phyloP scores from a whole-genome alignment of 1,140 invertebrate genomes.

The Charaxes varanes region DNA sequence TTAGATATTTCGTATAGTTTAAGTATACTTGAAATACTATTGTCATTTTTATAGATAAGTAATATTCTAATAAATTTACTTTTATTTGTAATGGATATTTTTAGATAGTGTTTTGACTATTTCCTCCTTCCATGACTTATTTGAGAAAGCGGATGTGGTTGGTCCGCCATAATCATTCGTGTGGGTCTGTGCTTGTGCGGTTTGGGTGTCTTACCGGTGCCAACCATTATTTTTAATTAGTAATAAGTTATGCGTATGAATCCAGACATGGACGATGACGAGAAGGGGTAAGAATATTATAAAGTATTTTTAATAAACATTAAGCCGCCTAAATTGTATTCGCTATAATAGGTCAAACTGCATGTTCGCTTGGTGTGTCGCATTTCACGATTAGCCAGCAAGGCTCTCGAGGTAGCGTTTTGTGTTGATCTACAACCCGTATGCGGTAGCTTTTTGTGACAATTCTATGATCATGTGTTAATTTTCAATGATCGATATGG shows the following conservation, averaged over 20 bases:
- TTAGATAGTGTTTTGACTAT: constrained; percentile 27
- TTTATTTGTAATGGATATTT: constrained; percentile 1
- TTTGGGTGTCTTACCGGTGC: constrained; percentile 74
- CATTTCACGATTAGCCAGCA: constrained; percentile 66
- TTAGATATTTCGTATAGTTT: too few species aligned
- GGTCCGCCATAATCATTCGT: constrained; percentile 75
- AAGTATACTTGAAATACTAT: constrained; percentile 1
- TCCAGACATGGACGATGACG: constrained; percentile 75
- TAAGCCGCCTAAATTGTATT: constrained; percentile 30
- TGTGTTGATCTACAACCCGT: constrained; percentile 3
- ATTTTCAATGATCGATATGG: constrained; percentile 24
- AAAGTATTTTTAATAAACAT: constrained; percentile 28
- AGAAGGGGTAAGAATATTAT: constrained; percentile 71
- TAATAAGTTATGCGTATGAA: constrained; percentile 76
- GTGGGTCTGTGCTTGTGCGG: constrained; percentile 75
- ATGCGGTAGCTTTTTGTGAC: constrained; percentile 20
- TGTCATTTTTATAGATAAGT: background rate
- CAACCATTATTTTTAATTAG: constrained; percentile 75
- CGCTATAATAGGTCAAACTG: constrained; percentile 73
- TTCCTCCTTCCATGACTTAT: constrained; percentile 64
- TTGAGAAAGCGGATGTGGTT: constrained; percentile 72
- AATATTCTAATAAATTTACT: constrained; percentile 1
- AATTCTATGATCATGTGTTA: constrained; percentile 15
- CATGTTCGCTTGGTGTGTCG: constrained; percentile 73
- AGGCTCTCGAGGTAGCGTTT: constrained; percentile 35